Percentiles rank a stretch among this genome's conserved stretches.
Conservation (phyloP, 2,797 vertebrate species). For the Knipowitschia caucasica region DNA sequence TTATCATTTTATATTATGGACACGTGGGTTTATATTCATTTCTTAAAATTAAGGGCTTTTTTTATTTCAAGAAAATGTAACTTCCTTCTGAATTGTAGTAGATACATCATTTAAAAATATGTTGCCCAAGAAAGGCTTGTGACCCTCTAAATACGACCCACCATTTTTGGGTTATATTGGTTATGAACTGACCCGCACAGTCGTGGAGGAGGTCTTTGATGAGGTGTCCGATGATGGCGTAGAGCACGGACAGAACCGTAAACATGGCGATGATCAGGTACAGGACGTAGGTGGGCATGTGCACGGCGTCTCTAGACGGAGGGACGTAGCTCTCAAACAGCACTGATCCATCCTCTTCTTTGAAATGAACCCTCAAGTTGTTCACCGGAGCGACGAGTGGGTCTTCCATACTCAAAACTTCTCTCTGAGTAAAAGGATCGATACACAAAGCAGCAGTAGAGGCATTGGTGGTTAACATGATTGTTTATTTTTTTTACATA, state of each 20-base stretch:
- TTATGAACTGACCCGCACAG: conserved; percentile 77
- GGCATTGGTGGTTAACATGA: too few species aligned
- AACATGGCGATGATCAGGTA: conserved; percentile 82
- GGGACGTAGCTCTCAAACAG: conserved; percentile 83
- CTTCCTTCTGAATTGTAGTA: too few species aligned
- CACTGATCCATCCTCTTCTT: conserved; percentile 57
- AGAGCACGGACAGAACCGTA: conserved; percentile 81
- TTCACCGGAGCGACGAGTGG: conserved; percentile 32
- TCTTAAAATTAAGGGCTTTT: too few species aligned
- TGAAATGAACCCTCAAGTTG: conserved; percentile 26
- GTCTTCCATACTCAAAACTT: conserved; percentile 8
- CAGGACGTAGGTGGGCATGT: conserved; percentile 77
- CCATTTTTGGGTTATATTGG: too few species aligned
- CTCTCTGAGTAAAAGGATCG: conserved; percentile 16
- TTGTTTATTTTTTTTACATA: too few species aligned
- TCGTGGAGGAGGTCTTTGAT: conserved; percentile 91
- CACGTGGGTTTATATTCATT: too few species aligned
- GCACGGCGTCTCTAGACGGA: conserved; percentile 81
- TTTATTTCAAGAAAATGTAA: too few species aligned
- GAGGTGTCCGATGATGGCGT: conserved; percentile 91
- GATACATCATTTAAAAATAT: background rate
- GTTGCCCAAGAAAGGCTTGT: too few species aligned
- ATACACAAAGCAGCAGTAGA: too few species aligned
- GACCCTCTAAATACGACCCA: too few species aligned
- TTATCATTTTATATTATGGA: too few species aligned